Conservation (phyloP, 2,797 vertebrate genomes). For the Merluccius polli region DNA sequence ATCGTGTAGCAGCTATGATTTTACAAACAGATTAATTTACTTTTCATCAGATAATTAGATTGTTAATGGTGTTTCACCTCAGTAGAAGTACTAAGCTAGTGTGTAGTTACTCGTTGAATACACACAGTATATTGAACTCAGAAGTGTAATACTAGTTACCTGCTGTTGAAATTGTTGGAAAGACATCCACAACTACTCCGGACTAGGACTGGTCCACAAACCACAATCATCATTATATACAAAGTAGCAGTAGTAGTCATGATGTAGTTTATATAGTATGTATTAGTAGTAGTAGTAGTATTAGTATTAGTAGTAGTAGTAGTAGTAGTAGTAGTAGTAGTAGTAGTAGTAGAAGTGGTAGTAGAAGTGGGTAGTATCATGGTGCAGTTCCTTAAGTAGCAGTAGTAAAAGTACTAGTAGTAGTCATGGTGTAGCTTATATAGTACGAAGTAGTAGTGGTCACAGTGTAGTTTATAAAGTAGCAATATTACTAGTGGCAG, state of each 20-base stretch:
- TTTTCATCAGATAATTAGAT: not conserved
- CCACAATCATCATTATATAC: not conserved
- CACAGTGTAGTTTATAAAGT: not conserved
- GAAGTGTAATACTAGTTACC: not conserved
- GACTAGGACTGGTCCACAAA: not conserved
- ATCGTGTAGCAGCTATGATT: not conserved
- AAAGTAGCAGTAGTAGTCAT: not conserved
- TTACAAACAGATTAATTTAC: not conserved
- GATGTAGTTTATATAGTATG: not conserved
- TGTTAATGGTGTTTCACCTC: not conserved
- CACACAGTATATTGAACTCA: not conserved
- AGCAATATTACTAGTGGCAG: not conserved
- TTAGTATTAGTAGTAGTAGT: not conserved
- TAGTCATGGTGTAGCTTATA: not conserved
- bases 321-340: no score
- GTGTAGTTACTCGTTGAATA: not conserved
- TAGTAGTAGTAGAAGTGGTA: not conserved
- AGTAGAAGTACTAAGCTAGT: not conserved
- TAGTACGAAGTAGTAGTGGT: not conserved
- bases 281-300: no score
- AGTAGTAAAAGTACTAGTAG: no score
- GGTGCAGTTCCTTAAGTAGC: not conserved
- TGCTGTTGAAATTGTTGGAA: not conserved
- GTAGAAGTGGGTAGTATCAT: not conserved
- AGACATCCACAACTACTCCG: not conserved